Evolutionary conservation across 2,797 vertebrate genomes (phyloP), one percentile per base, ranked within the genome.

Genomic region (Ctenopoma kingsleyae): DNA sequence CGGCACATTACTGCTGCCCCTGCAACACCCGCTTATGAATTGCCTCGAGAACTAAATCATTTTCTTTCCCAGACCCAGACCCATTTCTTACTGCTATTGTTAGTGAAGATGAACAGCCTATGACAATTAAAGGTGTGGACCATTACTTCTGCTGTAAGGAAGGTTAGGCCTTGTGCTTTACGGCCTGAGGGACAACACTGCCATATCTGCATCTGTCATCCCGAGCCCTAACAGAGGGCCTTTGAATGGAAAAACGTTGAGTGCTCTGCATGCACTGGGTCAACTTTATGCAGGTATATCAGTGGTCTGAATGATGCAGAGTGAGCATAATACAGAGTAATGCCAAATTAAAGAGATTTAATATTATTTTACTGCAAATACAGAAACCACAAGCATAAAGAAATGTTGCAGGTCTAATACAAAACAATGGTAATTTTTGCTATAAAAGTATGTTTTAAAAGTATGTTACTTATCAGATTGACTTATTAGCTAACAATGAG

Each of bases 51-150:
- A 71, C 85, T 94, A 91, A 94, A 95, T 94, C 91, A 91, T 87
- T 88, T 92, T 83, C 83, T 91, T 91, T 92, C 89, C 93, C 91
- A 91, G 86, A 90, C 86, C 62, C 70, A 78, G 84, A 90, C 70
- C 87, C 85, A 91, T 86, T 91, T 90, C 90, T 91, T 90, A 86
- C 87, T 78, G 87, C 91, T 93, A 93, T 94, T 94, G 92, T 94
- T 92, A 91, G 89, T 91, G 92, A 94, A 94, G 93, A 95, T 93
- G 92, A 93, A 95, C 92, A 83, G 91, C 89, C 84, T 71, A 81
- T 81, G 87, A 92, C 92, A 95, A 95, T 94, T 94, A 93, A 92
- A 94, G 93, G 94, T 89, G 92, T 92, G 93, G 91, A 89, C 92
- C 92, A 94, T 94, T 94, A 93, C 92, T 94, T 93, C 84, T 82